Base-by-base conservation (phyloP, 2,113 vertebrate genomes). In the Seriola aureovittata region DNA sequence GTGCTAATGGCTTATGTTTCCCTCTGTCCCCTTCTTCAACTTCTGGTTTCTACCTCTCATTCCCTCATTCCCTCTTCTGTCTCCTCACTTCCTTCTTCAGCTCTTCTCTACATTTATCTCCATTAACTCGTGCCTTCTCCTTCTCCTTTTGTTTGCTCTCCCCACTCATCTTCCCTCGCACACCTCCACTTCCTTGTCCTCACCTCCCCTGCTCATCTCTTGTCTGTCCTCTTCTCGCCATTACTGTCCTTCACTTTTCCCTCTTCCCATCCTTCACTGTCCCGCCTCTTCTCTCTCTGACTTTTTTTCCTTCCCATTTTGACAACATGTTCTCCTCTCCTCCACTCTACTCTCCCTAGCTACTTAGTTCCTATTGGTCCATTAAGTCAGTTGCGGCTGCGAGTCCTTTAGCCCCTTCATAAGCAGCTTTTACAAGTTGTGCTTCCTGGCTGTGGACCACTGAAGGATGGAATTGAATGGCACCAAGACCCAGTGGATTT, bases 361-460 rank as follows among this genome's bases (percentile, higher is more conserved):
- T 74, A 63, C 77, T 69, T 68, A 40, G 34, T 71, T 84, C 75
- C 68, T 69, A 60, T 84, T 88, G 88, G 87, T 88, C 82, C 75
- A 89, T 92, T 92, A 86, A 88, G 79, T 87, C 71, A 36, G 80
- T 84, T 71, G 82, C 81, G 69, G 73, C 85, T 48, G 73, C 50
- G 38, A 65, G 73, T 88, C 64, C 79, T 86, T 93, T 87, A 83
- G 82, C 62, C 58, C 71, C 73, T 84, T 81, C 71, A 82, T 88
- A 89, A 93, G 85, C 85, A 87, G 91, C 88, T 89, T 92, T 93
- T 80, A 87, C 78, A 84, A 86, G 81, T 87, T 88, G 84, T 42
- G 65, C 88, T 83, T 78, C 65, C 71, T 81, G 77, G 87, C 83
- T 91, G 65, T 89, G 89, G 85, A 77, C 86, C 84, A 88, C 57